Base-by-base conservation (phyloP, 2,113 vertebrate genomes). In the Poeciliopsis occidentalis region DNA sequence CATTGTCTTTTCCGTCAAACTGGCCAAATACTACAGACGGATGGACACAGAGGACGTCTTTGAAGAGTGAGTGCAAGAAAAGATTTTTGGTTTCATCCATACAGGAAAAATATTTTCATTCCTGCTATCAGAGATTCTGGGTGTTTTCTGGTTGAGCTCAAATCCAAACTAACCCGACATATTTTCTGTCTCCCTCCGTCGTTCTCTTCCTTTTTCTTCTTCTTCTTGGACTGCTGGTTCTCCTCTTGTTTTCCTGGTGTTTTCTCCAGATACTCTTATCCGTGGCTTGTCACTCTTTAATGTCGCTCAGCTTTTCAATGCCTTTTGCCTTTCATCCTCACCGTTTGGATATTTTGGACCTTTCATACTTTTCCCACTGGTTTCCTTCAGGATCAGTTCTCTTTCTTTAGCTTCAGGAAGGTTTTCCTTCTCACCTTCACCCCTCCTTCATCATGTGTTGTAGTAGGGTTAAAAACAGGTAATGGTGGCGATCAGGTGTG, bases 31-130 rank as follows among this genome's bases (percentile, higher is more conserved):
- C 86, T 96, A 96, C 88, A 94, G 95, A 26, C 94, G 97, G 75
- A 99, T 99, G 98, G 96, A 99, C 84, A 98, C 98, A 0, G 98
- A 99, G 89, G 98, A 99, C 13, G 95, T 99, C 4, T 98, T 97
- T 64, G 97, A 99, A 61, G 97, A 98, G 97, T 98, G 91, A 96
- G 97, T 96, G 41, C n/a, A 44, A 13, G 76, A 54, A 66, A 60
- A 61, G 7, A 26, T 34, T 51, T 37, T 37, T 12, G 34, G 0
- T 11, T 37, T 71, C 41, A 68, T 15, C 37, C n/a, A 26, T 8
- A 44, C 27, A 74, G 24, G 5, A 1, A 63, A 31, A 15, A 32
- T 30, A 26, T 44, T 31, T 62, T 57, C 47, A 2, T 1, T 57
- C 64, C 69, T 69, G 12, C 54, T 81, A 12, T n/a, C 69, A 64